Base-by-base conservation (phyloP, 2,113 vertebrate genomes). In the Pagrus major region DNA sequence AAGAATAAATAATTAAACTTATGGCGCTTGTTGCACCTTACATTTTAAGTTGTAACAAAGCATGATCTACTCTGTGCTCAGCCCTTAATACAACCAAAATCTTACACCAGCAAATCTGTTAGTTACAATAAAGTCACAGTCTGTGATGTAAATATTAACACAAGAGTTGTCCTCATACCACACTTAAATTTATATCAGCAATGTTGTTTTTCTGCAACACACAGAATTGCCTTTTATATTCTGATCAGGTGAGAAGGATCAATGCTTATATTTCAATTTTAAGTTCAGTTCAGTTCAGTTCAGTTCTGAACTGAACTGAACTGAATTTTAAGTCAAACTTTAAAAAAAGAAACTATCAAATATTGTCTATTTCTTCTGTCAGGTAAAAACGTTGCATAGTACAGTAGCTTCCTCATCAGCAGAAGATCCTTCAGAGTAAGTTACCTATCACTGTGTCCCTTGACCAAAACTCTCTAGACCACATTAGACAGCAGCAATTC, bases 401-500 rank as follows among this genome's bases (percentile, higher is more conserved):
- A 58, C 8, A 51, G 25, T 20, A 8, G 39, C 70, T 74, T 35
- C 33, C 20, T 56, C 25, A 49, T 16, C 9, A 68, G 29, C 23
- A 70, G 6, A 56, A 31, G 9, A 16, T 61, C 46, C 37, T 68
- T 81, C 25, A 49, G 47, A 58, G n/a, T 47, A 15, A 37, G 60
- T 73, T 37, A 35, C 42, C 37, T 39, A 33, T 79, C 71, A 65
- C 31, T 55, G 41, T 35, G 3, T 65, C 71, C 55, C 52, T 35
- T 83, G 44, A 59, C 10, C 51, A 64, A 60, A 76, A 63, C 33
- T 73, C 59, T n/a, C 44, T 35, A 2, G 35, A 88, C 69, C n/a
- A 54, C 68, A 47, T 64, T 41, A 71, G 88, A 82, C 82, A 84
- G 81, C 63, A 75, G 47, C 58, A 73, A 67, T 85, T 89, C 81